Percentiles rank a stretch among this genome's conserved stretches.
phyloP scores from a whole-genome alignment of 2,797 vertebrate species.

The Mionectes olivaceus region DNA sequence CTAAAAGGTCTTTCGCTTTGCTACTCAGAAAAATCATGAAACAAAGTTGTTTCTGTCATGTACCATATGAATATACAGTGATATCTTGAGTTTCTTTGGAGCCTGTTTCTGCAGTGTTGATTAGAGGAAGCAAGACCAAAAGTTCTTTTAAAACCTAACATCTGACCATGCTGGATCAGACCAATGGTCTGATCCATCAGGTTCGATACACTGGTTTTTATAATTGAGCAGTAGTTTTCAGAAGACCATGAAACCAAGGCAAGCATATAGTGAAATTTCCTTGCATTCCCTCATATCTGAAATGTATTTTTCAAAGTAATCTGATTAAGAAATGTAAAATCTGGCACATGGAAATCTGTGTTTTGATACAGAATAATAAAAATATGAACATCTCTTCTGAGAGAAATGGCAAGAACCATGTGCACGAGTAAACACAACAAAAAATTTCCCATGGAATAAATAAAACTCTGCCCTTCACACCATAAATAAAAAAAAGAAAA shows the following conservation, averaged over 20 bases:
- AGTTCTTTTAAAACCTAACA: background rate
- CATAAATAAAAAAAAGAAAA: background rate
- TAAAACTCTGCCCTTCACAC: background rate
- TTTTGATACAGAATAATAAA: background rate
- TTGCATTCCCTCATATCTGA: background rate
- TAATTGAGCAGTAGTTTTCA: background rate
- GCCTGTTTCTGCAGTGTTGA: accelerated
- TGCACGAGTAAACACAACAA: background rate
- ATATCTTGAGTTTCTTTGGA: background rate
- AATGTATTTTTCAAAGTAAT: background rate
- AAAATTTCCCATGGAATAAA: background rate
- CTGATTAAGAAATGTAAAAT: background rate
- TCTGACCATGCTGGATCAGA: background rate
- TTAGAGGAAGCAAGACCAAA: background rate
- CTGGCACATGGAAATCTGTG: background rate
- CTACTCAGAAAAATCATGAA: background rate
- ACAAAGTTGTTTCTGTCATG: background rate
- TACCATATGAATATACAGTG: background rate
- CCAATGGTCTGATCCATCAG: background rate
- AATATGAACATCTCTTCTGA: background rate
- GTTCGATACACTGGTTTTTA: background rate
- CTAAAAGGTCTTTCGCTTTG: background rate
- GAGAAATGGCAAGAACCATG: background rate
- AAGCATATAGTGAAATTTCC: background rate
- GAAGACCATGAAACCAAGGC: background rate